phyloP scores from a whole-genome alignment of 2,888 invertebrate genomes.

The Carcina quercana region DNA sequence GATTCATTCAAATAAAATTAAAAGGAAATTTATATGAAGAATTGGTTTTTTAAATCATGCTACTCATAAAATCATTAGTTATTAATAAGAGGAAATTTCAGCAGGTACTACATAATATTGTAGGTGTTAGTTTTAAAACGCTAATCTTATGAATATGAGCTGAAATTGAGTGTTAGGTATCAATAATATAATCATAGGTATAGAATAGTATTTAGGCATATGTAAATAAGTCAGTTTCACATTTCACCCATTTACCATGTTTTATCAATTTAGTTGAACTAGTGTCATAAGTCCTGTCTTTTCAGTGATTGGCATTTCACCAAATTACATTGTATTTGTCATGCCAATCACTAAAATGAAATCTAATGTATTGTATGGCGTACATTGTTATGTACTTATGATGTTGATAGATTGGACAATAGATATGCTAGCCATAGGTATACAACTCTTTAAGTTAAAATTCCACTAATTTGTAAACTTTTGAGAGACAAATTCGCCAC shows the following conservation, averaged over 20 bases:
- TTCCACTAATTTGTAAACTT: conserved; percentile 59
- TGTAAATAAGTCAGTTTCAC: too few species aligned
- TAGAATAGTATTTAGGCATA: too few species aligned
- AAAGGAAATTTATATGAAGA: too few species aligned
- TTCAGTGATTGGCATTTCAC: background rate
- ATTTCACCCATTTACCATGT: too few species aligned
- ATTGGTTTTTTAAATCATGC: too few species aligned
- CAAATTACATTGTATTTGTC: background rate
- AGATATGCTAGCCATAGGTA: conserved; percentile 40
- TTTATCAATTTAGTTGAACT: too few species aligned
- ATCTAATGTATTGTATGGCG: background rate
- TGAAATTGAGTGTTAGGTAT: conserved; percentile 37
- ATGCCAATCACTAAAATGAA: background rate
- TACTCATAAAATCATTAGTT: too few species aligned
- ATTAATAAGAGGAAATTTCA: background rate
- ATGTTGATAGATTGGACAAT: conserved; percentile 35
- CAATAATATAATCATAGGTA: background rate
- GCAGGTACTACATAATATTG: conserved; percentile 11
- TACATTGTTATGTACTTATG: background rate
- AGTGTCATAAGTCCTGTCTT: too few species aligned
- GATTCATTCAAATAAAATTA: too few species aligned
- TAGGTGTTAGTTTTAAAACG: conserved; percentile 38
- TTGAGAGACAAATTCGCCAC: conserved; percentile 67
- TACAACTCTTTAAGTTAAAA: conserved; percentile 11
- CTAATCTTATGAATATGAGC: conserved; percentile 73